phyloP scores from a whole-genome alignment of 2,113 vertebrate species.

The Oncorhynchus mykiss region DNA sequence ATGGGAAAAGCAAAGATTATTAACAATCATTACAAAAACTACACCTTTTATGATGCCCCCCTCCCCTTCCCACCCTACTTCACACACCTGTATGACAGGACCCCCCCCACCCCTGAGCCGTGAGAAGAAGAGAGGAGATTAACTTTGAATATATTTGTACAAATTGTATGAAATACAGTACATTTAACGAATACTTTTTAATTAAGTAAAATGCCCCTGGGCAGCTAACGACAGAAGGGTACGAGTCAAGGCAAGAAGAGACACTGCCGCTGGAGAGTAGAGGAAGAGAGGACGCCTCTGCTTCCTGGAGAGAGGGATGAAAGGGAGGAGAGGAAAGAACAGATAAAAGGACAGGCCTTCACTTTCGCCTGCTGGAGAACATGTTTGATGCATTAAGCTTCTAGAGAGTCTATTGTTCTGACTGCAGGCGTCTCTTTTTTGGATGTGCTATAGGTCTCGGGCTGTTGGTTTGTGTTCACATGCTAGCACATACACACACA shows the following conservation, averaged over 20 bases:
- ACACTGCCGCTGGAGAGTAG: conserved; percentile 56
- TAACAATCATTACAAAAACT: conserved; percentile 34
- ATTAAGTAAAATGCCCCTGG: conserved; percentile 75
- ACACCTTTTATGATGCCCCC: conserved; percentile 29
- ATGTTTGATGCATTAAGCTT: conserved; percentile 88
- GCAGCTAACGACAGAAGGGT: conserved; percentile 84
- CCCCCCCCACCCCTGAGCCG: conserved; percentile 70
- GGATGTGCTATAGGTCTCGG: conserved; percentile 83
- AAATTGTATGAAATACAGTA: conserved; percentile 96
- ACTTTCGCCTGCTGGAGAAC: conserved; percentile 75
- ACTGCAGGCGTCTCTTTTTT: conserved; percentile 74
- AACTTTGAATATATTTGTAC: conserved; percentile 93
- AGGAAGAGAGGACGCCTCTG: conserved; percentile 38
- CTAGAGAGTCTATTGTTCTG: conserved; percentile 80
- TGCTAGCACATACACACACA: conserved; percentile 52
- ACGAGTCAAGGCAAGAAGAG: conserved; percentile 78
- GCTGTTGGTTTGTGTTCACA: conserved; percentile 81
- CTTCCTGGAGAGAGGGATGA: conserved; percentile 43
- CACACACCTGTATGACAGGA: conserved; percentile 63
- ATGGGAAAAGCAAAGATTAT: conserved; percentile 31
- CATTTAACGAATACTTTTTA: conserved; percentile 92
- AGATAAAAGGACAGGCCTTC: conserved; percentile 71
- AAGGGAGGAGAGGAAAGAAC: conserved; percentile 67
- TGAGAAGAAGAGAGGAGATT: conserved; percentile 76
- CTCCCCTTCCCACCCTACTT: conserved; percentile 23